Evolutionary conservation across 2,797 vertebrate species (phyloP).

Genomic region (Pangasius sanitwongsei): DNA sequence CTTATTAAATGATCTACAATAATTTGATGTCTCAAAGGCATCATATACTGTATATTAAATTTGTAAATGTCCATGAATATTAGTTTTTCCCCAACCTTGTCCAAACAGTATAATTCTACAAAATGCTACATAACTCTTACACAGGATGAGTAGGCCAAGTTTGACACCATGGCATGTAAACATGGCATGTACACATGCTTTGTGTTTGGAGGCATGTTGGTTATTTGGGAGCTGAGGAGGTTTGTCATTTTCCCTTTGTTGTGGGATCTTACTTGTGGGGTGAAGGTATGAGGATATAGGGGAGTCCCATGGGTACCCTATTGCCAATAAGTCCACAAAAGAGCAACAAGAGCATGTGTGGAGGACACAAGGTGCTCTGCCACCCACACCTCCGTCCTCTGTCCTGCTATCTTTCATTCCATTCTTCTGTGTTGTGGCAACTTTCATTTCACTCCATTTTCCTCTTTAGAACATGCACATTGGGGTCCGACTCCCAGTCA

Average conservation of each 20-base stretch:
- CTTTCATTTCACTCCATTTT: constrained; percentile 87
- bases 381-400: constrained; percentile 75
- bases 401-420: constrained; percentile 79
- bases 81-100: neutral
- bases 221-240: constrained; percentile 15
- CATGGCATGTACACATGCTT: neutral
- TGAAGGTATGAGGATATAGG: constrained; percentile 63
- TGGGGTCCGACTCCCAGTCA: constrained; percentile 78
- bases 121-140: neutral
- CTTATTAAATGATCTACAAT: neutral
- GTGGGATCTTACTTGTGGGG: constrained; percentile 63
- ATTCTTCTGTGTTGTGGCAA: constrained; percentile 93
- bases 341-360: constrained; percentile 84
- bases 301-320: constrained; percentile 61
- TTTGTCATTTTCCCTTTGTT: constrained; percentile 46
- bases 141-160: neutral
- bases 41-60: neutral
- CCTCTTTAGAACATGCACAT: constrained; percentile 79
- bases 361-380: constrained; percentile 79
- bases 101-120: neutral
- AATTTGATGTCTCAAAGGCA: neutral
- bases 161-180: neutral
- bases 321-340: constrained; percentile 87
- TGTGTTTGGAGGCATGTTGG: neutral
- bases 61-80: neutral